Evolutionary conservation across 2,113 vertebrate genomes (phyloP), one percentile per base, ranked within the genome.

Genomic region (Pleuronectes platessa): DNA sequence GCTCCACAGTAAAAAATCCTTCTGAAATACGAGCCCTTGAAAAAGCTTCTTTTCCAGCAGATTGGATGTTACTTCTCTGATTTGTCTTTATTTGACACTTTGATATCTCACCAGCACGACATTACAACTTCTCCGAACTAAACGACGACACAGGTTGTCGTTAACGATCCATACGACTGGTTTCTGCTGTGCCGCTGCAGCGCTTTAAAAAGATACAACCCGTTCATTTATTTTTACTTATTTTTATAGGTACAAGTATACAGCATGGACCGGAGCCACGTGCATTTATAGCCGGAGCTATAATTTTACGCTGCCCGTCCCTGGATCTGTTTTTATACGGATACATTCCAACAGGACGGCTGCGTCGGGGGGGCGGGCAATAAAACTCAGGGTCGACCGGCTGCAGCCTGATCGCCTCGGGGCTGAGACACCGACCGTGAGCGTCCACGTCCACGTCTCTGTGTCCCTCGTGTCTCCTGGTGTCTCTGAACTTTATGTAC

Each of bases 51-150:
- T 49, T 15, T 42, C 12, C 3, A 7, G 11, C 54, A 59, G 31
- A 42, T 56, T 47, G 53, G 24, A 54, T 71, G 71, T 61, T 42
- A 21, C 27, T 8, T 23, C 61, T 61, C 13, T 51, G 21, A 42
- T 45, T 26, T 45, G 59, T 68, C 64, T 56, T 68, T 2, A 21
- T 15, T 61, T 47, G 62, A 63, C 70, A 47, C 56, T n/a, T 31
- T 21, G 2, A 54, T 58, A 4, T 47, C 53, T 47, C 14, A 2
- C 12, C 45, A 11, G 23, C 11, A 31, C 40, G 17, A 27, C 23
- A 61, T 27, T 68, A 18, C 55, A 42, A 42, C 14, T 58, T 55
- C 49, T 63, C 5, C 51, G 42, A 58, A 66, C 18, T 6, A 2
- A 45, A 53, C 2, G 8, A 54, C 20, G 42, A 6, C 18, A 20